Evolutionary conservation across 2,797 vertebrate species (phyloP).

Genomic region (Anolis apletophallus): DNA sequence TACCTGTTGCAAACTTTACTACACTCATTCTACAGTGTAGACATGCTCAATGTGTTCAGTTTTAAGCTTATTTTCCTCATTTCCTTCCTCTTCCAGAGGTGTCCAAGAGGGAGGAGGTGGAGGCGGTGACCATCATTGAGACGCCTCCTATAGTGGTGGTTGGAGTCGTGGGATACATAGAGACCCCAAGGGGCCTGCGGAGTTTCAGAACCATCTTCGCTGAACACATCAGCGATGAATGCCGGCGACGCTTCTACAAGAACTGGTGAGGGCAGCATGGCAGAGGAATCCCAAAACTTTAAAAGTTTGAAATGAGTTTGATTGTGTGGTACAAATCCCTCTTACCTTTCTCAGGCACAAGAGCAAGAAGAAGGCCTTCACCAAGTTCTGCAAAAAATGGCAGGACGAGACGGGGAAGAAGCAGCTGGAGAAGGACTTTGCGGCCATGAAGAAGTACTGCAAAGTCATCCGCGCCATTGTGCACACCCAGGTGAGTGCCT

Average conservation of each 20-base stretch:
- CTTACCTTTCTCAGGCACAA: slow-evolving; percentile 79
- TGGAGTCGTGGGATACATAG: slow-evolving; percentile 90
- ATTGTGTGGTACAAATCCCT: no score
- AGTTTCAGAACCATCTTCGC: slow-evolving; percentile 92
- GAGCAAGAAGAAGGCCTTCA: slow-evolving; percentile 96
- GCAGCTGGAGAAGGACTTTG: slow-evolving; percentile 92
- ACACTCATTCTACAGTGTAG: no score
- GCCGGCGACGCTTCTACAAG: slow-evolving; percentile 92
- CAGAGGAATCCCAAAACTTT: no score
- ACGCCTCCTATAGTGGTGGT: slow-evolving; percentile 90
- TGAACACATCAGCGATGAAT: slow-evolving; percentile 93
- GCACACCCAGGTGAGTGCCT: slow-evolving; percentile 88
- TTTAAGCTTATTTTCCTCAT: background rate
- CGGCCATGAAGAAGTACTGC: slow-evolving; percentile 92
- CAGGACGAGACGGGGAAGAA: slow-evolving; percentile 88
- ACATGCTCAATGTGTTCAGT: background rate
- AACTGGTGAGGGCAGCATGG: slow-evolving; percentile 82
- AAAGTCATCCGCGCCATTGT: slow-evolving; percentile 89
- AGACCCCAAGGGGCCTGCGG: slow-evolving; percentile 86
- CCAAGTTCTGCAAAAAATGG: slow-evolving; percentile 93
- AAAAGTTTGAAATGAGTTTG: no score
- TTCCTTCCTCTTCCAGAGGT: slow-evolving; percentile 77
- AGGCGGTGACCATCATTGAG: slow-evolving; percentile 93
- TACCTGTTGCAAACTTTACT: no score
- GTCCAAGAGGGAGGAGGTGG: slow-evolving; percentile 91